Evolutionary conservation across 2,888 invertebrate species (phyloP), one percentile per base, ranked within the genome.

Genomic region (Laothoe populi): DNA sequence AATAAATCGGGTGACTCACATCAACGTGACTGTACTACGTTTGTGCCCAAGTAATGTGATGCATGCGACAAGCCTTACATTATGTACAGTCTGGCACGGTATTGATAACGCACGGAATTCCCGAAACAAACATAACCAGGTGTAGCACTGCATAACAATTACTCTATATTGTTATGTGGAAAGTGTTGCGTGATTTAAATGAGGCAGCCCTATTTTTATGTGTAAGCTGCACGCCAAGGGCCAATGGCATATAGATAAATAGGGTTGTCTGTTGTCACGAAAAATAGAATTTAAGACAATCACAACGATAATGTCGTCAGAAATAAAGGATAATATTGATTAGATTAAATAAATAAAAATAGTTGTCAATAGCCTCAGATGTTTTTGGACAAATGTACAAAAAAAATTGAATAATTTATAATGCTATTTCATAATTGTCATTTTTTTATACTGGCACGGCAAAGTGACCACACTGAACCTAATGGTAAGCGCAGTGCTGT

Each of bases 31-130:
- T 40, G 58, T 58, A 62, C 60, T 61, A 71, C 75, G 72, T 72
- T 74, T 76, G 73, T 66, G 73, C 69, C 60, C 67, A 72, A 73
- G 78, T 78, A 79, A 77, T 74, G 69, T 73, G 73, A 78, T 79
- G 80, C 79, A 81, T 82, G 81, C 76, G 81, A 82, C 81, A 79
- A 70, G 77, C 75, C 70, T 76, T 75, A 75, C 63, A 69, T 71
- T 70, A 75, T 71, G 82, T 84, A 88, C 82, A 77, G 73, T 82
- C 79, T 76, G 74, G 77, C 73, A 82, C 81, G 78, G 76, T 82
- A 83, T 78, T 78, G 76, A 81, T 82, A 79, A 73, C 65, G 68
- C 68, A 73, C 70, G 74, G 71, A 68, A 79, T 82, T 81, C 81
- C 79, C 82, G 71, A 85, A 84, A 78, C 75, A 66, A 76, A 78